Percentiles rank a stretch among this genome's conserved stretches.
Evolutionary conservation across 2,113 vertebrate species (phyloP).

Genomic region (Laticauda laticaudata): DNA sequence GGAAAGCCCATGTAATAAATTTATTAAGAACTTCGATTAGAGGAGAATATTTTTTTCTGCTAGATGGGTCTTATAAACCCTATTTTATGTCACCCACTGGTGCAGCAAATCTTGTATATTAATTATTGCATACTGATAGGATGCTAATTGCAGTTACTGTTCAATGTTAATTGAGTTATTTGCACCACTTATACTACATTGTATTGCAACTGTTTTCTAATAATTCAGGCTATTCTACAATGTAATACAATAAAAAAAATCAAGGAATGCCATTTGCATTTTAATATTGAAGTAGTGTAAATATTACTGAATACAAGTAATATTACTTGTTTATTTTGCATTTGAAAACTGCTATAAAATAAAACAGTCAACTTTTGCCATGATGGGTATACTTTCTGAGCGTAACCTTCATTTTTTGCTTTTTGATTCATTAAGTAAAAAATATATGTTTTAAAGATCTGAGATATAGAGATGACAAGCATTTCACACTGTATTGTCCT

Average conservation of each 20-base stretch:
- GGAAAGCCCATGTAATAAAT: background rate
- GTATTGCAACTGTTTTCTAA: background rate
- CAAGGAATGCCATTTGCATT: background rate
- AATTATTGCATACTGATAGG: constrained; percentile 1
- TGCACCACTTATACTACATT: background rate
- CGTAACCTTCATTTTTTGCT: constrained; percentile 47
- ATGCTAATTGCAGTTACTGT: background rate
- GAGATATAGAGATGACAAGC: constrained; percentile 57
- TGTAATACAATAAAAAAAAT: background rate
- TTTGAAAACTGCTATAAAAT: background rate
- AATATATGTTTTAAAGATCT: constrained; percentile 16
- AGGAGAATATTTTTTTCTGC: background rate
- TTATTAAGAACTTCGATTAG: background rate
- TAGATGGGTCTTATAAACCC: background rate
- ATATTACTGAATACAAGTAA: background rate
- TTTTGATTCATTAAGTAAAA: constrained; percentile 41
- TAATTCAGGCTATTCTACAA: background rate
- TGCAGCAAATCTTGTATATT: background rate
- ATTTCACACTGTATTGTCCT: constrained; percentile 13
- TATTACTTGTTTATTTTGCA: background rate
- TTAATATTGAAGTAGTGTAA: background rate
- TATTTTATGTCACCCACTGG: background rate
- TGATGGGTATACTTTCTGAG: constrained; percentile 49
- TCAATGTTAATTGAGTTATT: background rate
- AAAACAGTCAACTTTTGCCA: constrained; percentile 34